Base-by-base conservation (phyloP, 2,797 vertebrate species). In the Halcyon badia region DNA sequence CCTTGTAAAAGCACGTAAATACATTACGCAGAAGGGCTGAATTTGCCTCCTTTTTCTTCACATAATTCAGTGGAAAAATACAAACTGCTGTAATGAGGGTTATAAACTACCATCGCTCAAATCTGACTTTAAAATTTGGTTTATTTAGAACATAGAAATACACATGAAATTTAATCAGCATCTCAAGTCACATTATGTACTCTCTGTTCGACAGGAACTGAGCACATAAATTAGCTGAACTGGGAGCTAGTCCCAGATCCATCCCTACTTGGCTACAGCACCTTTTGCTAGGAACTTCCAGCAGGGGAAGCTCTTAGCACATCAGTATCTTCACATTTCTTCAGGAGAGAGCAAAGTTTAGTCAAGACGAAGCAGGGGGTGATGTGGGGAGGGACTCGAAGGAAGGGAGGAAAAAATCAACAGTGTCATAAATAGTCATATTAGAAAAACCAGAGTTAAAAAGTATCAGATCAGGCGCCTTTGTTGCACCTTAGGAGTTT, bases 251-350 rank as follows among this genome's bases (percentile, higher is more conserved):
- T 95, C 94, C 96, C 96, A 93, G 91, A 94, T 96, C 85, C 79
- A 24, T 90, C 96, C 83, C 69, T 96, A 91, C 86, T 96, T 94
- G 94, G 94, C 85, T 96, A 64, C 65, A 88, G 35, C 83, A 96
- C 92, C 96, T 98, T 97, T 98, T 98, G 91, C 98, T 94, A 83
- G 76, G 87, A 97, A 95, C 94, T 97, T 97, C 98, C 98, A 98
- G 98, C 96, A 98, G 98, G 98, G 98, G 98, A 98, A 98, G 98
- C 98, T 98, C 97, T 98, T 98, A 97, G 95, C 98, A 97, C 98
- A 75, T 89, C 93, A 97, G 93, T 97, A 56, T 90, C 92, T 94
- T 80, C 21, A 33, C 68, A 60, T 39, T 93, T 90, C 46, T 92
- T 90, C 16, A 42, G 35, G 17, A 72, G 48, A 86, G 71, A 80